These are phyloP conservation scores for Cataglyphis hispanica DNA, from an alignment of 1,140 invertebrate species.

Conservation along the genomic window DNA sequence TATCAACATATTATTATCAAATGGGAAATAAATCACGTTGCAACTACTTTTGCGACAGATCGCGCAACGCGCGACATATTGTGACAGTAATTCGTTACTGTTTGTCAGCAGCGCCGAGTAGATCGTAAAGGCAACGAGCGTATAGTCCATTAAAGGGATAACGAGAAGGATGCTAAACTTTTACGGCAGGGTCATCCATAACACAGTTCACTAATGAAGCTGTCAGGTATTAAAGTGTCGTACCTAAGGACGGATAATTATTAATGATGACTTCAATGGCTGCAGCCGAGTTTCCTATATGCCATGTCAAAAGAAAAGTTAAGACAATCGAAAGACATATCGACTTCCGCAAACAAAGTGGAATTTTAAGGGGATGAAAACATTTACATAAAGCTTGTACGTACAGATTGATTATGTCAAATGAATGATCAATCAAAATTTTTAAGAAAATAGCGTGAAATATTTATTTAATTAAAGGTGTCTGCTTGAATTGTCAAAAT, in stretches of 20 bases:
- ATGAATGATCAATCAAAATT: background rate
- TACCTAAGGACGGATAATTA: constrained; percentile 39
- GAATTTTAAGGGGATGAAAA: background rate
- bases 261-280: constrained; percentile 52
- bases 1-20: background rate
- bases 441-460: background rate
- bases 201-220: constrained; percentile 50
- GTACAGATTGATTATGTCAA: background rate
- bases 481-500: background rate
- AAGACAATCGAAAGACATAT: constrained; percentile 23
- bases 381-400: background rate
- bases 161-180: constrained; percentile 46
- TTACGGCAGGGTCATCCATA: constrained; percentile 44
- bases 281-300: background rate
- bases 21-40: background rate
- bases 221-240: constrained; percentile 41
- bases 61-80: background rate
- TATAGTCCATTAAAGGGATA: constrained; percentile 39
- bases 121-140: constrained; percentile 47
- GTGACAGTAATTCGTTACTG: constrained; percentile 18
- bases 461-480: background rate
- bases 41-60: constrained; percentile 21
- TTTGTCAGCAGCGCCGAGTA: constrained; percentile 1
- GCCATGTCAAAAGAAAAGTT: background rate
- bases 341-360: background rate